Conservation (phyloP, 2,888 invertebrate species). For the Craniophora ligustri region DNA sequence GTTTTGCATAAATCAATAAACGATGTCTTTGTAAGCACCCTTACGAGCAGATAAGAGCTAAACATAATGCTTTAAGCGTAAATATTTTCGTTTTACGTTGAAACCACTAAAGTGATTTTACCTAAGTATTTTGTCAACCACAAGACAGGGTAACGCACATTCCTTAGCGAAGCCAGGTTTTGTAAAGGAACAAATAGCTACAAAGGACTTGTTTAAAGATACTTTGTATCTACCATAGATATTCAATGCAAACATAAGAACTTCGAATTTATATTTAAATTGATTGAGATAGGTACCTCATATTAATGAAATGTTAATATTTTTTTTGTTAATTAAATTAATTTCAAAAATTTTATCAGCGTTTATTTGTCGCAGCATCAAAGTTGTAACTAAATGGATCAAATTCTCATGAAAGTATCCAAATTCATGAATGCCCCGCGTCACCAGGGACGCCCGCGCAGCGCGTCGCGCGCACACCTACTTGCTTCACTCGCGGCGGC, state of each 20-base stretch:
- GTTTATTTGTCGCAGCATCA: background rate
- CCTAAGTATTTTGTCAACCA: background rate
- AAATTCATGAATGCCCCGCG: conserved; percentile 15
- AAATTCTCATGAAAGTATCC: conserved; percentile 1
- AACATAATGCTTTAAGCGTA: background rate
- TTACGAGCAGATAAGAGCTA: no score
- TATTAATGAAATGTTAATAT: no score
- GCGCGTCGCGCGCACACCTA: conserved; percentile 44
- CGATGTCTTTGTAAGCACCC: no score
- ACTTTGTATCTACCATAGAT: no score
- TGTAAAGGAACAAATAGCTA: no score
- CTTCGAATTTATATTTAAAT: no score
- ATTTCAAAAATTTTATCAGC: background rate
- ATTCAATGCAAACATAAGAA: background rate
- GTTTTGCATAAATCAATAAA: no score
- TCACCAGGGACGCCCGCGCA: conserved; percentile 53
- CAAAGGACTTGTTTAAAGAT: background rate
- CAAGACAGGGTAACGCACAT: background rate
- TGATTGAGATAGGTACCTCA: no score
- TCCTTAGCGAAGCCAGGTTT: background rate
- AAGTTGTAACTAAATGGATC: background rate
- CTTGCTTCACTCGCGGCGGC: conserved; percentile 55
- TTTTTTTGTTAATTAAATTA: no score
- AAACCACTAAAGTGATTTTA: background rate
- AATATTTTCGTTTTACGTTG: background rate